These are phyloP conservation scores for Heterodera filipjevi DNA, from an alignment of 2,888 invertebrate genomes.

Conservation along the genomic window DNA sequence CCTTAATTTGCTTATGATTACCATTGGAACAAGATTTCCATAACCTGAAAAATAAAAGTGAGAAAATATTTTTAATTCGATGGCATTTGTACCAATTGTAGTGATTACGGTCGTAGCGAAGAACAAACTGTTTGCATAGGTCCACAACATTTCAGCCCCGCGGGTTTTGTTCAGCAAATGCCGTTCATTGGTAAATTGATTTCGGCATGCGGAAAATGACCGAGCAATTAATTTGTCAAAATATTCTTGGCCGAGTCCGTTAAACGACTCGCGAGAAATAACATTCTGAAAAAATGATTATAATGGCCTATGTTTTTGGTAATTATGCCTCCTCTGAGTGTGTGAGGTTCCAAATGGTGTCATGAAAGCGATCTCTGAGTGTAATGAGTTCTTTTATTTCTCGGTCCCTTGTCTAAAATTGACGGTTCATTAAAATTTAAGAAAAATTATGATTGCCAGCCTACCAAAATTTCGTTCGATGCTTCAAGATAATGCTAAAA, in stretches of 20 bases:
- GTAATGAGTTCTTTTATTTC: conserved; percentile 58
- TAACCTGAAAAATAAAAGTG: conserved; percentile 51
- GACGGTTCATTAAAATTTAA: not conserved
- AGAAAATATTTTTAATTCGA: not conserved
- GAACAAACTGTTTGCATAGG: conserved; percentile 64
- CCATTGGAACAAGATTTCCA: conserved; percentile 58
- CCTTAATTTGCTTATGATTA: not conserved
- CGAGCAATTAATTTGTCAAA: conserved; percentile 49
- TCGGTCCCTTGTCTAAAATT: conserved; percentile 52
- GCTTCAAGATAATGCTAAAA: conserved; percentile 45
- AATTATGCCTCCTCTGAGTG: conserved; percentile 52
- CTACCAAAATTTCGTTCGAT: conserved; percentile 60
- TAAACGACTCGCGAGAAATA: conserved; percentile 61
- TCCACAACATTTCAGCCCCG: conserved; percentile 61
- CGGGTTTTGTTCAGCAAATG: conserved; percentile 61
- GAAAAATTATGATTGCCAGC: not conserved
- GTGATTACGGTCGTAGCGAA: conserved; percentile 66
- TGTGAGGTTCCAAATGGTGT: conserved; percentile 64
- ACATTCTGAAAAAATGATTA: conserved; percentile 43
- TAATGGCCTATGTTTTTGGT: not conserved
- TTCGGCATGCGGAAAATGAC: conserved; percentile 53
- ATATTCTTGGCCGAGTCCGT: conserved; percentile 61
- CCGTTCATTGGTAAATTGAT: conserved; percentile 62
- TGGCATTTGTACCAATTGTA: conserved; percentile 58
- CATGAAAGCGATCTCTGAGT: conserved; percentile 58